Evolutionary conservation across 2,113 vertebrate species (phyloP).

Genomic region (Acanthochromis polyacanthus): DNA sequence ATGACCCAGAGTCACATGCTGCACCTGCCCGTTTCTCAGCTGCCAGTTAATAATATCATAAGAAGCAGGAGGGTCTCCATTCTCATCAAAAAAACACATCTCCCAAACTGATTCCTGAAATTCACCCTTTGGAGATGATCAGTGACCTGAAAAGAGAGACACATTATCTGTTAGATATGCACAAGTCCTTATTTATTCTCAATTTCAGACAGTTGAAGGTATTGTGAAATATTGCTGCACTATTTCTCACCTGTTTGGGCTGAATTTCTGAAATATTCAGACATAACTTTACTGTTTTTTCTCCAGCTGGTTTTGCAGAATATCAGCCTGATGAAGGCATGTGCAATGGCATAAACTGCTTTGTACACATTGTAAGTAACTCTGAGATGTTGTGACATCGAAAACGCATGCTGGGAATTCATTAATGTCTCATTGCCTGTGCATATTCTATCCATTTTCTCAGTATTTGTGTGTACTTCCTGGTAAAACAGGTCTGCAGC

Average conservation of each 20-base stretch:
- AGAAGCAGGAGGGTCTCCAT: slow-evolving; percentile 81
- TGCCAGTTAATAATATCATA: slow-evolving; percentile 88
- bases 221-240: background rate
- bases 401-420: slow-evolving; percentile 73
- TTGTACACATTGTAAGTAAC: slow-evolving; percentile 81
- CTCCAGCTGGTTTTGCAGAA: slow-evolving; percentile 72
- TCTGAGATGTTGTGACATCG: slow-evolving; percentile 28
- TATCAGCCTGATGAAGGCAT: slow-evolving; percentile 77
- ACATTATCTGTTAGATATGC: background rate
- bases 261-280: slow-evolving; percentile 76
- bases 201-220: too few species aligned
- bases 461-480: background rate
- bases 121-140: slow-evolving; percentile 73
- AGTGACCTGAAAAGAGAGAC: slow-evolving; percentile 68
- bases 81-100: slow-evolving; percentile 80
- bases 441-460: slow-evolving; percentile 53
- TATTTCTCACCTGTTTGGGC: slow-evolving; percentile 72
- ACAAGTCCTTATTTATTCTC: too few species aligned
- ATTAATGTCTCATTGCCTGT: slow-evolving; percentile 75
- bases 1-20: slow-evolving; percentile 81
- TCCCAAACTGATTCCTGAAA: slow-evolving; percentile 77
- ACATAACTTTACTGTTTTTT: slow-evolving; percentile 53
- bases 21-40: slow-evolving; percentile 76
- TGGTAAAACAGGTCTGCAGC: slow-evolving; percentile 63
- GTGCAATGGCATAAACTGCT: slow-evolving; percentile 85